Evolutionary conservation across 2,888 invertebrate genomes (phyloP).

Genomic region (Scrobipalpa atriplicella): DNA sequence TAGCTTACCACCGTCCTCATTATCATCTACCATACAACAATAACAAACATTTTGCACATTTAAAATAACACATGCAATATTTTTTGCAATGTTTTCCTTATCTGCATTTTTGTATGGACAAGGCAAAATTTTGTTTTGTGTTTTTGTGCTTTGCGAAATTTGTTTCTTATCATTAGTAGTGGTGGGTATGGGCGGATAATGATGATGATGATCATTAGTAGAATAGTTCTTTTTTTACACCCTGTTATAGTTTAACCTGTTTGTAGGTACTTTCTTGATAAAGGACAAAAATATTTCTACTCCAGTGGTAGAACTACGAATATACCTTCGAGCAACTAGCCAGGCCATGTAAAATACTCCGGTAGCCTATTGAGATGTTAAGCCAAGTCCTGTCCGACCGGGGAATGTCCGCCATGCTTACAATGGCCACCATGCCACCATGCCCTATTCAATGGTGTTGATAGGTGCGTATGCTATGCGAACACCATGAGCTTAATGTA

Average conservation of each 20-base stretch:
- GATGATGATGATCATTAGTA: too few relatives aligned
- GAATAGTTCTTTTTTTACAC: too few relatives aligned
- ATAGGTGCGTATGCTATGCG: constrained; percentile 15
- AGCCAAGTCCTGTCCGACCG: constrained; percentile 56
- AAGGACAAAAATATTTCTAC: not conserved
- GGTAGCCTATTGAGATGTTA: constrained; percentile 74
- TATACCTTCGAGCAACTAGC: not conserved
- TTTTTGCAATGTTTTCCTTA: too few relatives aligned
- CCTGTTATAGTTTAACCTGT: not conserved
- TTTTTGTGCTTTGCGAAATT: too few relatives aligned
- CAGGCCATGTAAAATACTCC: constrained; percentile 23
- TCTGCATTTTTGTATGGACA: too few relatives aligned
- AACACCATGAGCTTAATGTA: constrained; percentile 16
- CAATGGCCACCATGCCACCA: constrained; percentile 35
- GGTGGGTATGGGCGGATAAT: too few relatives aligned
- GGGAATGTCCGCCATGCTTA: constrained; percentile 63
- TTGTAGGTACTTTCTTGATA: not conserved
- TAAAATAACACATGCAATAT: too few relatives aligned
- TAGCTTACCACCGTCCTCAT: too few relatives aligned
- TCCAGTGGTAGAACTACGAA: not conserved
- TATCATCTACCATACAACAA: too few relatives aligned
- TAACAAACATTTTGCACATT: too few relatives aligned
- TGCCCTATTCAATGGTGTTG: constrained; percentile 22
- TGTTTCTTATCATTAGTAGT: too few relatives aligned
- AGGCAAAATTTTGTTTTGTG: too few relatives aligned